phyloP scores from a whole-genome alignment of 1,140 invertebrate species.

The Drosophila sulfurigaster region DNA sequence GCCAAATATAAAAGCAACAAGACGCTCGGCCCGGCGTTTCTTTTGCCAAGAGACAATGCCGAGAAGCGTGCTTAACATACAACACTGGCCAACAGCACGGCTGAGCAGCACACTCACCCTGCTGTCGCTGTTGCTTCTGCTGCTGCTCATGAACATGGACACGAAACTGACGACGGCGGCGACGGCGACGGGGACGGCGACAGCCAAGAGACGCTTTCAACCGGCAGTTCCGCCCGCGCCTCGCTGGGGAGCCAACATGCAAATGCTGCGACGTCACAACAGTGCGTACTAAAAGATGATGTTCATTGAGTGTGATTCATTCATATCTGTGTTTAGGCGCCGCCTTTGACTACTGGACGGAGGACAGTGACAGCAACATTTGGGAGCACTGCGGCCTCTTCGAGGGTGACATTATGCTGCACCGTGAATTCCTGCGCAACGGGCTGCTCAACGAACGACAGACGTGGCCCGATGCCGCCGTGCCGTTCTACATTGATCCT shows the following conservation, averaged over 20 bases:
- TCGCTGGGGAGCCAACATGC: slow-evolving; percentile 80
- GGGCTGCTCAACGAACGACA: slow-evolving; percentile 87
- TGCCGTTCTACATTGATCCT: slow-evolving; percentile 88
- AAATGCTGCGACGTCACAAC: slow-evolving; percentile 76
- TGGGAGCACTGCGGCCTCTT: slow-evolving; percentile 87
- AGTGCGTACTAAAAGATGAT: slow-evolving; percentile 51
- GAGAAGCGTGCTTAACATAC: slow-evolving; percentile 47
- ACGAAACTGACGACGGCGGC: neutral
- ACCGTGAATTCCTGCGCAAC: slow-evolving; percentile 86
- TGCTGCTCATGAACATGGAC: neutral
- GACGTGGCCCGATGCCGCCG: slow-evolving; percentile 88
- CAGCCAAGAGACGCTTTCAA: slow-evolving; percentile 28
- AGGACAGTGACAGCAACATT: slow-evolving; percentile 87
- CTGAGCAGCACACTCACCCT: slow-evolving; percentile 12
- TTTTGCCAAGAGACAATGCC: slow-evolving; percentile 64
- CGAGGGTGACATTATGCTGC: slow-evolving; percentile 87
- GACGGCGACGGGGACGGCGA: neutral
- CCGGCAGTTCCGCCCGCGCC: slow-evolving; percentile 63
- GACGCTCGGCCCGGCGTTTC: slow-evolving; percentile 56
- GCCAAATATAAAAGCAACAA: slow-evolving; percentile 63
- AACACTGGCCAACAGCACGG: neutral
- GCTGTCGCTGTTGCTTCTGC: neutral
- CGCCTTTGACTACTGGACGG: slow-evolving; percentile 87
- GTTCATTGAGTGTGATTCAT: too few species aligned
- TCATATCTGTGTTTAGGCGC: slow-evolving; percentile 77